Percentiles rank a stretch among this genome's conserved stretches.
phyloP scores from a whole-genome alignment of 1,140 invertebrate genomes.

The Cydia strobilella region DNA sequence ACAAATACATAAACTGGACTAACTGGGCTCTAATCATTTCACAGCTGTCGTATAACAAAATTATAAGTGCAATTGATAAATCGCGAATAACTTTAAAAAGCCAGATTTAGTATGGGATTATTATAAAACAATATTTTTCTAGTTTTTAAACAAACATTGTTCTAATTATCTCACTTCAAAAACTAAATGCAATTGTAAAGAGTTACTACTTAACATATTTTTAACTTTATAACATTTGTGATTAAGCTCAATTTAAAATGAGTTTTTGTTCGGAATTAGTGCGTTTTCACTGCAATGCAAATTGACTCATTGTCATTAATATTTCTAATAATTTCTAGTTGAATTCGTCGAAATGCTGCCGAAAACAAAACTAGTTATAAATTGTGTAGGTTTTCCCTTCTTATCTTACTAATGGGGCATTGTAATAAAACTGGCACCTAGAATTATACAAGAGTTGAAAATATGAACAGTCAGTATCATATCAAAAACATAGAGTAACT shows the following conservation, averaged over 20 bases:
- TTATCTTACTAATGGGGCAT: not conserved
- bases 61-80: not conserved
- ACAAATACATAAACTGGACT: constrained; percentile 14
- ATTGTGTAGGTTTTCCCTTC: not conserved
- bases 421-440: not conserved
- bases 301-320: constrained; percentile 3
- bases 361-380: not conserved
- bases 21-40: not conserved
- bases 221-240: not conserved
- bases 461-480: too few relatives aligned
- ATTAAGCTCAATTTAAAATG: not conserved
- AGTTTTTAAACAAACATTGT: not conserved
- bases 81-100: not conserved
- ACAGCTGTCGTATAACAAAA: not conserved
- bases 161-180: not conserved
- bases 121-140: not conserved
- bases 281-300: not conserved
- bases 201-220: not conserved
- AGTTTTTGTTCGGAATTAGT: not conserved
- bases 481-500: too few relatives aligned
- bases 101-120: not conserved
- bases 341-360: constrained; percentile 23
- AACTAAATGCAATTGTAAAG: not conserved
- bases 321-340: not conserved
- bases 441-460: not conserved